Conservation (phyloP, 2,797 vertebrate genomes). For the Falco peregrinus region DNA sequence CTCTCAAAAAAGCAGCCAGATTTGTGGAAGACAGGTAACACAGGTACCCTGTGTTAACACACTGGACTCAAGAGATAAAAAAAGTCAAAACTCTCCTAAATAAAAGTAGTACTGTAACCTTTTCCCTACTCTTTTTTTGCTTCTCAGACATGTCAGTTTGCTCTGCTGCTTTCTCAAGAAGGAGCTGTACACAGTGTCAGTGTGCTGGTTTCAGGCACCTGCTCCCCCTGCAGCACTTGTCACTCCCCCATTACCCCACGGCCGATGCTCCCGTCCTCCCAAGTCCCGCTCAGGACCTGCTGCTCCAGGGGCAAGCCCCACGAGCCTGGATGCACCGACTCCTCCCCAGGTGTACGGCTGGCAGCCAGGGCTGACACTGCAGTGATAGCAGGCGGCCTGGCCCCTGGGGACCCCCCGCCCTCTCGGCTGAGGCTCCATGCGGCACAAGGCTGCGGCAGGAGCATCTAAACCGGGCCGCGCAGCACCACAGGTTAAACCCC, state of each 20-base stretch:
- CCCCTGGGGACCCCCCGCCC: too few relatives aligned
- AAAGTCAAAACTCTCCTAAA: background rate
- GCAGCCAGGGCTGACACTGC: background rate
- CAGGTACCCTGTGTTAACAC: too few relatives aligned
- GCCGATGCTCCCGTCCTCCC: accelerated
- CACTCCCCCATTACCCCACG: accelerated
- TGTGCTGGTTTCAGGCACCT: accelerated
- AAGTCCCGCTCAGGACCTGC: background rate
- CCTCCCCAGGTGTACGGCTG: accelerated
- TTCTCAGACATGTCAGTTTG: background rate
- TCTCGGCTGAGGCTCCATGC: too few relatives aligned
- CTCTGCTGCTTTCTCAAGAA: background rate
- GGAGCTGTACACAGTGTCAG: too few relatives aligned
- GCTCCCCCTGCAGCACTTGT: background rate
- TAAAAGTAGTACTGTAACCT: too few relatives aligned
- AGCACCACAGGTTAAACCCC: background rate
- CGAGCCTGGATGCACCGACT: accelerated
- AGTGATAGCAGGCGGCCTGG: too few relatives aligned
- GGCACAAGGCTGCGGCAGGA: background rate
- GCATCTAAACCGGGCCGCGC: background rate
- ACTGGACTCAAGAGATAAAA: background rate
- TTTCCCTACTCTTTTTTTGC: too few relatives aligned
- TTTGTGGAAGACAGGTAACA: background rate
- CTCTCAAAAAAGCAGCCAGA: background rate
- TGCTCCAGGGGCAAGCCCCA: accelerated